phyloP scores from a whole-genome alignment of 2,797 vertebrate species.

The Tolypeutes matacus region DNA sequence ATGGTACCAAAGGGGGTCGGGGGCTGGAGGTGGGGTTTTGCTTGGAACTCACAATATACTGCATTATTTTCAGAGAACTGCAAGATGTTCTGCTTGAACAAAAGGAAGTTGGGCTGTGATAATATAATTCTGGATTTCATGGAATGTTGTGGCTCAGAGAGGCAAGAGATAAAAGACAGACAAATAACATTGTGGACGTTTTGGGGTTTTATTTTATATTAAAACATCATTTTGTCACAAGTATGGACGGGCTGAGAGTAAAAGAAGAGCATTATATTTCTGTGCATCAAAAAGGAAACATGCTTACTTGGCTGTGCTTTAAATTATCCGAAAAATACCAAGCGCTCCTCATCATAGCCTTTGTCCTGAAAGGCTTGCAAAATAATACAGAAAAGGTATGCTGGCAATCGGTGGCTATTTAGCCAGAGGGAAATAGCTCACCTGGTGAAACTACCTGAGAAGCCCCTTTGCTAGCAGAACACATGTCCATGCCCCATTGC shows the following conservation, averaged over 20 bases:
- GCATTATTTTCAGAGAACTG: constrained; percentile 73
- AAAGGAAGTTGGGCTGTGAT: constrained; percentile 75
- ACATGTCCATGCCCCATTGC: constrained; percentile 21
- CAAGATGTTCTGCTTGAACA: constrained; percentile 65
- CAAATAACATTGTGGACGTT: constrained; percentile 75
- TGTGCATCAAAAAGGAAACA: constrained; percentile 67
- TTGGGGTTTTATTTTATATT: constrained; percentile 82
- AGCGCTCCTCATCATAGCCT: constrained; percentile 15
- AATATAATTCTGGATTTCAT: constrained; percentile 81
- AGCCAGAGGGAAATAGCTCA: not conserved
- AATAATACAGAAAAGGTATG: constrained; percentile 55
- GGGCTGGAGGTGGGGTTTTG: constrained; percentile 28
- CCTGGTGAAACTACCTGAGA: constrained; percentile 68
- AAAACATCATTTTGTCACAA: constrained; percentile 75
- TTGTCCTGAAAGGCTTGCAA: constrained; percentile 56
- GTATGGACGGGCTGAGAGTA: constrained; percentile 77
- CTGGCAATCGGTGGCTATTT: constrained; percentile 11
- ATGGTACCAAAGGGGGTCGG: not conserved
- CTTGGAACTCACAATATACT: not conserved
- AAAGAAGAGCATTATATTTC: constrained; percentile 79
- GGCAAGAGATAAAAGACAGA: constrained; percentile 82
- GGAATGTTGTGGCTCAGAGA: constrained; percentile 83
- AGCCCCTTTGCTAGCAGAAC: constrained; percentile 54
- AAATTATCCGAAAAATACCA: constrained; percentile 62
- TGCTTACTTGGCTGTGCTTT: constrained; percentile 63